Evolutionary conservation across 2,888 invertebrate genomes (phyloP), one percentile per base, ranked within the genome.

Genomic region (Augochlorella aurata): DNA sequence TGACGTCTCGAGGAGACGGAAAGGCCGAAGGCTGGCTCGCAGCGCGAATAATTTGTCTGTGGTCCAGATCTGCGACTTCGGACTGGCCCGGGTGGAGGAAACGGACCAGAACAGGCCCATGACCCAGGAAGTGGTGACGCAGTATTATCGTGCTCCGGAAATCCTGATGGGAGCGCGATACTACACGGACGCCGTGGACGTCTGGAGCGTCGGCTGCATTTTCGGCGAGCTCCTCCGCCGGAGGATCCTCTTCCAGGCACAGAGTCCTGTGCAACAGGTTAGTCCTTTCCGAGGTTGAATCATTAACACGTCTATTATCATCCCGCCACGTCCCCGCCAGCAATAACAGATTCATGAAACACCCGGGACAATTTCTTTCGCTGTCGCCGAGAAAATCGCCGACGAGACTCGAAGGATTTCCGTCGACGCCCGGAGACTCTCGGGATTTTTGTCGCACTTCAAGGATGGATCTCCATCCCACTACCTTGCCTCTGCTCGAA

Each of bases 91-190:
- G 88, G 98, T 99, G 83, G 99, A 99, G 94, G 99, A 99, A 93
- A 98, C 98, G 0, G 98, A 98, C 93, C 96, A 97, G 91, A 96
- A 96, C 91, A 97, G 97, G 94, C 97, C 98, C 94, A 99, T 99
- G 99, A 99, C 99, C 52, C 99, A 99, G 94, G 99, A 99, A 94
- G 99, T 99, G 85, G 99, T 99, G 84, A 99, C 99, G 88, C 99
- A 99, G 95, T 99, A 99, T 95, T 99, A 99, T 95, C 96, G 99
- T 87, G 99, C 99, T 38, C 99, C 99, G 0, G 99, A 99, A 95
- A 98, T 99, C 91, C 95, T 99, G 82, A 99, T 99, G 99, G 99
- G 99, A 49, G 98, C 99, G 49, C 97, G 97, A 90, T 98, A 99
- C 93, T 99, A 99, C 94, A 97, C 98, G 10, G 97, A 97, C 14